phyloP scores from a whole-genome alignment of 2,113 vertebrate species.

The Pardalotus punctatus region DNA sequence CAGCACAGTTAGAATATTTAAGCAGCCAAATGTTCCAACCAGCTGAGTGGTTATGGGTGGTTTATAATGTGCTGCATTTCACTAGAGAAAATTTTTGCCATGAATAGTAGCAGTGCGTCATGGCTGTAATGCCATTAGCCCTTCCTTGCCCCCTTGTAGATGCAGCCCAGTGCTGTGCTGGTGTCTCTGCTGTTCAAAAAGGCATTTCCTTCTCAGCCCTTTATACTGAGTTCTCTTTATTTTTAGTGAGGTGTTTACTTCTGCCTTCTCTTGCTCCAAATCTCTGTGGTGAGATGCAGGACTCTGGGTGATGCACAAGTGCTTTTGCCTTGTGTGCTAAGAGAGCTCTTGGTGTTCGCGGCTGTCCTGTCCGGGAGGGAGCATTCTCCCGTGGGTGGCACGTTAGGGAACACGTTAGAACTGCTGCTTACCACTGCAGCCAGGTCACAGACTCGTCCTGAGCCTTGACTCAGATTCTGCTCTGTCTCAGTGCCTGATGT shows the following conservation, averaged over 20 bases:
- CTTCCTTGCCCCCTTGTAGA: neutral
- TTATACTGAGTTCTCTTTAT: neutral
- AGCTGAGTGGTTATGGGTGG: neutral
- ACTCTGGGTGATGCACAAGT: neutral
- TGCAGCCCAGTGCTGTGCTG: accelerated
- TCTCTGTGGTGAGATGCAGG: neutral
- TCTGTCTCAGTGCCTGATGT: neutral
- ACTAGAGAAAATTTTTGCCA: neutral
- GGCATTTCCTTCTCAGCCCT: neutral
- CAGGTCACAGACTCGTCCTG: accelerated
- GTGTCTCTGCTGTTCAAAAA: neutral
- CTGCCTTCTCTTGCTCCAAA: neutral
- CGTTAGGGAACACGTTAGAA: accelerated
- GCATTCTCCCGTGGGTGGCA: accelerated
- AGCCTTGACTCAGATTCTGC: neutral
- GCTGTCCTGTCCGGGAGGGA: accelerated
- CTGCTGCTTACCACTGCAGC: neutral
- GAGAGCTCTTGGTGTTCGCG: neutral
- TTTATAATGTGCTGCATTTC: neutral
- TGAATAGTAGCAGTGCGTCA: neutral
- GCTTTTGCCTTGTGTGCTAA: neutral
- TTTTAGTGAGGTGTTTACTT: neutral
- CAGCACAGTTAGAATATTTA: neutral
- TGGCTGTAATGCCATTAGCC: neutral
- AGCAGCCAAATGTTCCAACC: neutral